Conservation (phyloP, 2,113 vertebrate species). For the Hemicordylus capensis region DNA sequence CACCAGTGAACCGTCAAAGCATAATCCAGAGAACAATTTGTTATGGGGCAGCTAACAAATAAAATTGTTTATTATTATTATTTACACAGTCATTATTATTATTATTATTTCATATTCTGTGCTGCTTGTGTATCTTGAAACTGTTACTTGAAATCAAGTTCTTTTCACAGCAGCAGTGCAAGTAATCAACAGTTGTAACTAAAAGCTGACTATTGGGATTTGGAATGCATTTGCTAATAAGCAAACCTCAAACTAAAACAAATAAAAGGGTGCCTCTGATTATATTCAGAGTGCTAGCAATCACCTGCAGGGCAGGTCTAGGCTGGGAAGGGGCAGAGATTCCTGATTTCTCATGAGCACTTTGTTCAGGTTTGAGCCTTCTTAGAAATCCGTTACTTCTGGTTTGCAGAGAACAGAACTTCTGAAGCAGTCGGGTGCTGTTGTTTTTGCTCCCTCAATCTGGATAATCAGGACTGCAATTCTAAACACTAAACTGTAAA, state of each 20-base stretch:
- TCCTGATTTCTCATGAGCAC: background rate
- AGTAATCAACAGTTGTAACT: background rate
- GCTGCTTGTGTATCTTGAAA: background rate
- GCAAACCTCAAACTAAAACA: background rate
- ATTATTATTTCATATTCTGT: too few relatives aligned
- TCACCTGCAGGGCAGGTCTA: too few relatives aligned
- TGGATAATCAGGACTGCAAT: too few relatives aligned
- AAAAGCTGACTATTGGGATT: background rate
- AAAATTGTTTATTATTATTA: too few relatives aligned
- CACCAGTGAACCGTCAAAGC: too few relatives aligned
- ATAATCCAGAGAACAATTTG: too few relatives aligned
- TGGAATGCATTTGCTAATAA: background rate
- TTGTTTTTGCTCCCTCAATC: too few relatives aligned
- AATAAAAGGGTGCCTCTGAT: background rate
- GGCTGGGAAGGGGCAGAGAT: background rate
- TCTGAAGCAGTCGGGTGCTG: background rate
- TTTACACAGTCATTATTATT: too few relatives aligned
- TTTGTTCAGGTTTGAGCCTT: background rate
- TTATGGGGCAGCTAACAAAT: too few relatives aligned
- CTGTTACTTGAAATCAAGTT: background rate
- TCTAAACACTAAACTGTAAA: too few relatives aligned
- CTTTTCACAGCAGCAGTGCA: background rate
- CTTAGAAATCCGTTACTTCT: background rate
- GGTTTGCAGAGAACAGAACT: background rate
- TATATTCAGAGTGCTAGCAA: background rate